These are phyloP conservation scores for Ectemnius cavifrons DNA, from an alignment of 2,888 invertebrate genomes.

Conservation along the genomic window DNA sequence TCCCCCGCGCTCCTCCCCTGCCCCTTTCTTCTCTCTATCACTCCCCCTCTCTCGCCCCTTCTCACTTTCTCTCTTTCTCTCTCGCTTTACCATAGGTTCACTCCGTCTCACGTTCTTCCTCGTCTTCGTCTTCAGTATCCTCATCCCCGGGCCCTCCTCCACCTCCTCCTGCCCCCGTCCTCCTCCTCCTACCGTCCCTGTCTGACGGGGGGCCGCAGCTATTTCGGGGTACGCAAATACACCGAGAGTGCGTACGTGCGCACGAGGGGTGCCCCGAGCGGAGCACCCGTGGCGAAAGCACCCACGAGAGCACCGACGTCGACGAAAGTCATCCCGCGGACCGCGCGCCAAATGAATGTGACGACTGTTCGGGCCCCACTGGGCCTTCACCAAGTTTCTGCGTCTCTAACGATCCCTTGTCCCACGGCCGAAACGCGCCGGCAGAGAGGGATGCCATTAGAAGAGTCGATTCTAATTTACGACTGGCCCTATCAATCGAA, in stretches of 20 bases:
- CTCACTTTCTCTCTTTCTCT: no score
- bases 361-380: constrained; percentile 8
- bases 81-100: no score
- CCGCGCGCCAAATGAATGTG: neutral
- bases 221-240: constrained; percentile 66
- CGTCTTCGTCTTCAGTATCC: constrained; percentile 45
- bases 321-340: constrained; percentile 34
- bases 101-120: neutral
- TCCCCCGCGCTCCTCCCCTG: constrained; percentile 48
- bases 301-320: constrained; percentile 43
- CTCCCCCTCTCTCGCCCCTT: constrained; percentile 19
- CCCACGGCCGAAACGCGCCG: neutral
- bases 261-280: constrained; percentile 45
- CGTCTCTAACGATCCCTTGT: neutral
- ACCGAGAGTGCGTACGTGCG: constrained; percentile 38
- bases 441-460: neutral
- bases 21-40: neutral
- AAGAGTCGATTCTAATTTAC: neutral
- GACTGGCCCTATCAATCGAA: neutral
- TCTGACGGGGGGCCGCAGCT: constrained; percentile 52
- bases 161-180: constrained; percentile 23
- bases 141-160: constrained; percentile 20
- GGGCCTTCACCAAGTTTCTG: constrained; percentile 1
- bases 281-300: constrained; percentile 41
- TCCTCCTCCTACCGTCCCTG: constrained; percentile 31